Base-by-base conservation (phyloP, 2,113 vertebrate genomes). In the Brachypodius melanocephalos region DNA sequence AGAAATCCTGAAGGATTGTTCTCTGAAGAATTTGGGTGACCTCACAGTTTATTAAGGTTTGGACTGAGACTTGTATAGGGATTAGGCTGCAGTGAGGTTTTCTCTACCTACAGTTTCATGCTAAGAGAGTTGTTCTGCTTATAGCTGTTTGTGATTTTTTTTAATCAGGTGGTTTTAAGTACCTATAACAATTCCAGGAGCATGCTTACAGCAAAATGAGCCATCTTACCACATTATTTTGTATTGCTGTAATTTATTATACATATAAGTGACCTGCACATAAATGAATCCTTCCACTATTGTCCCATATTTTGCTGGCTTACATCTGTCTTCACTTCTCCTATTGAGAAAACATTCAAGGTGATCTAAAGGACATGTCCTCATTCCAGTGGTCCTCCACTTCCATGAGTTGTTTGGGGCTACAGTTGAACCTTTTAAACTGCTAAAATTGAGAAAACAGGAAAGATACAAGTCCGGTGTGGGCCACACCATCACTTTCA, bases 401-500 rank as follows among this genome's bases (percentile, higher is more conserved):
- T 88, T 82, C 82, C 82, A 73, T 0, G 2, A 89, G 71, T 49
- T 91, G 48, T 91, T 87, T 88, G 49, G 67, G 71, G 45, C 57
- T 81, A 88, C 31, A 65, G 36, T 0, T 65, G 15, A 82, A 59
- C 14, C 8, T 75, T 89, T 49, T 61, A 91, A 93, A 90, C 40
- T 54, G 62, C 45, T 57, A 65, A 57, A 94, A 76, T 32, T 73
- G 58, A 73, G 62, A 88, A 91, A 76, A 94, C 67, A 88, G 85
- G 88, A 91, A 96, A 88, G 78, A 93, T 28, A 65, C 38, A 84
- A 85, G 62, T 65, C 66, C 0, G 0, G 19, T 15, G 29, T 79
- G 63, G 32, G 57, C 46, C 26, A 43, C 46, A 74, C 6, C 62
- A 76, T 66, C 85, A 93, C 95, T 97, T 96, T 54, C 92, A 85